Conservation (phyloP, 1,140 invertebrate species). For the Helicoverpa armigera region DNA sequence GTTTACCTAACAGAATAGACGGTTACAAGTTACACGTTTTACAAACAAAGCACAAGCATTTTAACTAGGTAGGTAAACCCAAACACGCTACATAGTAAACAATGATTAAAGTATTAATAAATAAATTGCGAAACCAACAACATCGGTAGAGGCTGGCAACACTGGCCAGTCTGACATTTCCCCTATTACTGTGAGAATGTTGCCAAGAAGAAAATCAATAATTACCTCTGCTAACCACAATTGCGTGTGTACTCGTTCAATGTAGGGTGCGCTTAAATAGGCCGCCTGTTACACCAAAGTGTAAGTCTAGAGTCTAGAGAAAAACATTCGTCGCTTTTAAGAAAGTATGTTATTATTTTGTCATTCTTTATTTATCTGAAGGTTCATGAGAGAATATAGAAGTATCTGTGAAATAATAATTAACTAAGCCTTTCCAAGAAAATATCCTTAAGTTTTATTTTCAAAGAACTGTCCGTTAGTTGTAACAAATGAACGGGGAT, state of each 20-base stretch:
- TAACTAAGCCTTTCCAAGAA: no score
- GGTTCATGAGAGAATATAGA: no score
- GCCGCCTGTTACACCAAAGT: conserved; percentile 46
- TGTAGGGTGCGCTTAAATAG: conserved; percentile 49
- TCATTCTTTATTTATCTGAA: no score
- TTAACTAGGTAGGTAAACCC: background rate
- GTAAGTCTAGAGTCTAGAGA: background rate
- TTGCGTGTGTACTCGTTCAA: conserved; percentile 44
- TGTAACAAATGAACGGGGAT: no score
- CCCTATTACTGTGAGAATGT: conserved; percentile 54
- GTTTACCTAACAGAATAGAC: no score
- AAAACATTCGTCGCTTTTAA: no score
- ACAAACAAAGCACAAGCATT: background rate
- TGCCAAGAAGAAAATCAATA: conserved; percentile 62
- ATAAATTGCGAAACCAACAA: conserved; percentile 23
- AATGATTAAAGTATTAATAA: conserved; percentile 18
- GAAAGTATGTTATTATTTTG: no score
- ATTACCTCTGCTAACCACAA: conserved; percentile 58
- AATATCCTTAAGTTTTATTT: no score
- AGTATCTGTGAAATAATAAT: no score
- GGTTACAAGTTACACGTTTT: no score
- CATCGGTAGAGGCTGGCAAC: conserved; percentile 6
- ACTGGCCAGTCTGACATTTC: conserved; percentile 29
- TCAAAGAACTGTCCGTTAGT: no score
- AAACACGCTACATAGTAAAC: conserved; percentile 5